Evolutionary conservation across 2,113 vertebrate genomes (phyloP).

Genomic region (Cavia aperea): DNA sequence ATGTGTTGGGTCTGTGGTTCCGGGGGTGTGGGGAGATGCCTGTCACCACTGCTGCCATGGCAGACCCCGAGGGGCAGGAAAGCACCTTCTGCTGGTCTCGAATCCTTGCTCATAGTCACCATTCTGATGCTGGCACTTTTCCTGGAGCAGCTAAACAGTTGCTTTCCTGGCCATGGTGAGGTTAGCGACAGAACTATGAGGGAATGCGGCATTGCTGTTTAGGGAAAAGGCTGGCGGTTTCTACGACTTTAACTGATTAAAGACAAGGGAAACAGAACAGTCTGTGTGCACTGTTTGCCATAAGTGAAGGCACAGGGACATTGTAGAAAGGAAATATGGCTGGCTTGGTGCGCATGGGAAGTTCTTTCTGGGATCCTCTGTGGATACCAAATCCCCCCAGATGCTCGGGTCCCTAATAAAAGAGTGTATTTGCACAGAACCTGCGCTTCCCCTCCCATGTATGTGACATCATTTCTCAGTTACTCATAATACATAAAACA

Average conservation of each 20-base stretch:
- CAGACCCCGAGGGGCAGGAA: background rate
- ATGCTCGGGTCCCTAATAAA: background rate
- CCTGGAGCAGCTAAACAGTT: background rate
- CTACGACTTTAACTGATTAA: background rate
- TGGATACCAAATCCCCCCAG: background rate
- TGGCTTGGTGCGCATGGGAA: background rate
- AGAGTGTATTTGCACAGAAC: background rate
- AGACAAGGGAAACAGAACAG: background rate
- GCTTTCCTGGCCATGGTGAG: background rate
- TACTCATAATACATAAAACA: background rate
- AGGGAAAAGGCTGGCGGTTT: background rate
- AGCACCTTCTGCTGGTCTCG: background rate
- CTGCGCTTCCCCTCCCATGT: no score
- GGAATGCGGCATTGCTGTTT: no score
- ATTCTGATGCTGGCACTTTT: background rate
- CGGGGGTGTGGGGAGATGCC: background rate
- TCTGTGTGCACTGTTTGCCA: fast-evolving
- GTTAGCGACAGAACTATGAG: background rate
- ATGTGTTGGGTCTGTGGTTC: background rate
- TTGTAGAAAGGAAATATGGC: background rate
- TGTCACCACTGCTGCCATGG: no score
- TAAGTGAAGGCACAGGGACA: background rate
- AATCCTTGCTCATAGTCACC: background rate
- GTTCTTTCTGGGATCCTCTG: background rate
- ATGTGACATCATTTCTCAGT: background rate